phyloP scores from a whole-genome alignment of 2,888 invertebrate species.

The Arctia plantaginis region DNA sequence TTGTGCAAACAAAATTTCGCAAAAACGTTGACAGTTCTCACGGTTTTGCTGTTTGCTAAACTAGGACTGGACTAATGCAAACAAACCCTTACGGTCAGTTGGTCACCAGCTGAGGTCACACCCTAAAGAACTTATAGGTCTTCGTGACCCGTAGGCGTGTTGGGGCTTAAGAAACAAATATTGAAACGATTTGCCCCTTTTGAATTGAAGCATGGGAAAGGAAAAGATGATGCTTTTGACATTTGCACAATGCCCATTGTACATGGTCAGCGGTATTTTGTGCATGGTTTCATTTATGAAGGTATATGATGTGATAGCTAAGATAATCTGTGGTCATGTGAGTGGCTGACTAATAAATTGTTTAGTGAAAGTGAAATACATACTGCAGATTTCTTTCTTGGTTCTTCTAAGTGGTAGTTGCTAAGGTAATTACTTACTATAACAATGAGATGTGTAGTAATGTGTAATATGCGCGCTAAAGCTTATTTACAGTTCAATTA shows the following conservation, averaged over 20 bases:
- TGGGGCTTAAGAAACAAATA: conserved; percentile 78
- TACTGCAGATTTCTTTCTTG: background rate
- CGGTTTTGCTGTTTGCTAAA: conserved; percentile 72
- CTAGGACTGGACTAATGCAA: conserved; percentile 74
- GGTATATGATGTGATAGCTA: conserved; percentile 24
- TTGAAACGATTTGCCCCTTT: conserved; percentile 73
- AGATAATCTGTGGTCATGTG: background rate
- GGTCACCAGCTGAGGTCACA: conserved; percentile 76
- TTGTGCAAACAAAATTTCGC: conserved; percentile 32
- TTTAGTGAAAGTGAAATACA: background rate
- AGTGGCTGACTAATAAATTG: background rate
- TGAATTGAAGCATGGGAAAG: conserved; percentile 71
- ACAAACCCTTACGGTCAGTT: conserved; percentile 82
- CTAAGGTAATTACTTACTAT: background rate
- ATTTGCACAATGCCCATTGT: conserved; percentile 70
- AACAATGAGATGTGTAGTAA: background rate
- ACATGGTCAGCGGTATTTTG: conserved; percentile 70
- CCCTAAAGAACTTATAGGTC: conserved; percentile 72
- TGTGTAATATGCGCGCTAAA: background rate
- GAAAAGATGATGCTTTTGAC: conserved; percentile 79
- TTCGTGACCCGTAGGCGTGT: conserved; percentile 77
- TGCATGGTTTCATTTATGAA: conserved; percentile 62
- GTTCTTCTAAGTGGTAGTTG: too few species aligned
- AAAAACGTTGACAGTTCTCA: conserved; percentile 76
- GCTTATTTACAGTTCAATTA: background rate